Percentiles rank a stretch among this genome's conserved stretches.
phyloP scores from a whole-genome alignment of 2,888 invertebrate species.

The Chromoteleia sp. region DNA sequence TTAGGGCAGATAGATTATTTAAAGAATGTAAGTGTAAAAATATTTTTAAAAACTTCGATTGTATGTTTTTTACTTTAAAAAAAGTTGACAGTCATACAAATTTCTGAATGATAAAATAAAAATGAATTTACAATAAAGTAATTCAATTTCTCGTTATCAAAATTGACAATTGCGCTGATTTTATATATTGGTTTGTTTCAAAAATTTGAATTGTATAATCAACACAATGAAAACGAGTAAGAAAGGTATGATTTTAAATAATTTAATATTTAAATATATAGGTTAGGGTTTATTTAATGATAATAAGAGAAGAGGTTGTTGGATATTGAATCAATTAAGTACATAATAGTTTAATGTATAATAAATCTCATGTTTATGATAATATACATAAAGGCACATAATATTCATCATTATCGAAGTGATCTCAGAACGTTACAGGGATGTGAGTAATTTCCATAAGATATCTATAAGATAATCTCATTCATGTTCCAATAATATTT shows the following conservation, averaged over 20 bases:
- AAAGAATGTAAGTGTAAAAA: too few species aligned
- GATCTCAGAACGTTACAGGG: constrained; percentile 22
- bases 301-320: too few species aligned
- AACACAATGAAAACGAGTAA: constrained; percentile 18
- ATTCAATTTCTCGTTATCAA: too few species aligned
- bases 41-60: too few species aligned
- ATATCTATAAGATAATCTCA: constrained; percentile 29
- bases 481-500: constrained; percentile 27
- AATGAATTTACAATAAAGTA: too few species aligned
- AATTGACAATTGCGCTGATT: too few species aligned
- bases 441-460: constrained; percentile 25
- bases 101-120: neutral
- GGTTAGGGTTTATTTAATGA: neutral
- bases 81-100: neutral
- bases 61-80: neutral
- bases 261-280: neutral
- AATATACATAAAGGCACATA: neutral
- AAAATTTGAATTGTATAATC: neutral
- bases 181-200: too few species aligned
- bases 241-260: constrained; percentile 17
- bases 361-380: neutral
- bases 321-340: too few species aligned
- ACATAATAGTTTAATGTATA: too few species aligned
- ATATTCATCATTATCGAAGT: constrained; percentile 14
- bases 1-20: too few species aligned